Base-by-base conservation (phyloP, 1,140 invertebrate genomes). In the Hylaeus volcanicus region DNA sequence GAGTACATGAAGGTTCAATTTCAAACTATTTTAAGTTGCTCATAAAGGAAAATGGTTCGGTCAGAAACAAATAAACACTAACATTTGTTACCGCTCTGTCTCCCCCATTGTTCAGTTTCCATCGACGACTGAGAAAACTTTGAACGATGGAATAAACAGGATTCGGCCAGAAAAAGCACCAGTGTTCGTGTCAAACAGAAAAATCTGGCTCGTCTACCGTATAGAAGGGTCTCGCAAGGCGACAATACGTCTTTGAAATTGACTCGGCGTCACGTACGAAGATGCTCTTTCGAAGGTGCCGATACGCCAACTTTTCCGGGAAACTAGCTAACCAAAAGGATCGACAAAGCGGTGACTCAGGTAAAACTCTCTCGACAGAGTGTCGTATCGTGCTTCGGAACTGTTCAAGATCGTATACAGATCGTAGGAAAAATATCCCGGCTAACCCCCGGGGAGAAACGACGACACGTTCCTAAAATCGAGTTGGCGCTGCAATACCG, bases 321-420 rank as follows among this genome's bases (percentile, higher is more conserved):
- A 55, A 86, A 79, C 69, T 86, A 72, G 75, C 37, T 86, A 86
- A 86, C 71, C 74, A 66, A 86, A 86, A 83, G 69, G 83, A 70
- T 80, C 65, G 84, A 86, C 84, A 82, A 86, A 79, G 71, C 74
- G 74, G 61, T n/a, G 75, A 83, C 83, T 86, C 84, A 70, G 61
- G 80, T 76, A 74, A 86, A 85, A 86, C 80, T 86, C 72, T 58
- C 74, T 60, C 74, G 63, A 71, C 39, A 48, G 26, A 43, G 51
- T 55, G 71, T 51, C 37, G 63, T 45, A 58, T 65, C 39, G 60
- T 56, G 63, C 41, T 51, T 60, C 55, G 71, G 55, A 64, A 58
- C 70, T 51, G 71, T 78, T 71, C 70, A 56, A 14, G 43, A 82
- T 82, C 75, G 84, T 77, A 86, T 86, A 83, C 84, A 61, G 76